These are phyloP conservation scores for Pyrgilauda ruficollis DNA, from an alignment of 2,113 vertebrate species.

Conservation along the genomic window DNA sequence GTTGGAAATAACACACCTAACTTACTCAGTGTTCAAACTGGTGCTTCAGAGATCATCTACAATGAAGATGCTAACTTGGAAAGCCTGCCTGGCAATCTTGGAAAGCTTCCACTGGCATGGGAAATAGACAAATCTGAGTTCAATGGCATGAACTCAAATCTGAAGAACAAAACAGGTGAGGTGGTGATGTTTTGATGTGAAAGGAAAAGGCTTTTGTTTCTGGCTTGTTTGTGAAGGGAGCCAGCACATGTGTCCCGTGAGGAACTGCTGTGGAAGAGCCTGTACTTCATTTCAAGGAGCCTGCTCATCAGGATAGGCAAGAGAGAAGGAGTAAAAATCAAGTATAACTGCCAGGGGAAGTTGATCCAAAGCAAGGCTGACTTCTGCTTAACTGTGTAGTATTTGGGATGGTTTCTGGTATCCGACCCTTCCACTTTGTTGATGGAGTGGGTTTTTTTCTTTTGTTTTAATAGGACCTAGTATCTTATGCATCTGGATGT, in stretches of 20 bases:
- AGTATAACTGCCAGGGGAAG: neutral
- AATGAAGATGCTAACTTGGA: slow-evolving; percentile 83
- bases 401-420: neutral
- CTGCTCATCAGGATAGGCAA: accelerated
- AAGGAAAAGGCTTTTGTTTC: neutral
- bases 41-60: slow-evolving; percentile 71
- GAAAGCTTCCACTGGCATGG: slow-evolving; percentile 90
- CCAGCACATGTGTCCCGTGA: accelerated
- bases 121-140: slow-evolving; percentile 97
- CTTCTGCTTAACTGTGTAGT: neutral
- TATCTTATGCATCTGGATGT: neutral
- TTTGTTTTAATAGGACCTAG: neutral
- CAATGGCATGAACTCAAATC: slow-evolving; percentile 77
- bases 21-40: slow-evolving; percentile 68
- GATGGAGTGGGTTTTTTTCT: neutral
- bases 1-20: slow-evolving; percentile 71
- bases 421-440: neutral
- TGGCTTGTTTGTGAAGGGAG: neutral
- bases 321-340: neutral
- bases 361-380: neutral
- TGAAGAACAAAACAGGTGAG: slow-evolving; percentile 88
- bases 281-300: neutral
- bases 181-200: neutral
- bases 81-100: slow-evolving; percentile 72
- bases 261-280: neutral